Base-by-base conservation (phyloP, 2,113 vertebrate species). In the Paedocypris sp. region DNA sequence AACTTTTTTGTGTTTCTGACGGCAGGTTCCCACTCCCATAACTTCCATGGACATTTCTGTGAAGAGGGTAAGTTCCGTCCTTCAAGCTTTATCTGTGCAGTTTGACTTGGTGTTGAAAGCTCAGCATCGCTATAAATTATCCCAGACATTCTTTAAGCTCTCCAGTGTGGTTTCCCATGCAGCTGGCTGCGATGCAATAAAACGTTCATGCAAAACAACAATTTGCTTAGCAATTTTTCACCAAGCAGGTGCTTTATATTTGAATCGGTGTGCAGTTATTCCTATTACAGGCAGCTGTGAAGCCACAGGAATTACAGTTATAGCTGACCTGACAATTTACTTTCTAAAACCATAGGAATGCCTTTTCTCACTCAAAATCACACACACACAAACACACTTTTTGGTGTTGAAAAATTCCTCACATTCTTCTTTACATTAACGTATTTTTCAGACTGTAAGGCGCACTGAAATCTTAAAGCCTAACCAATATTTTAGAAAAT, bases 41-140 rank as follows among this genome's bases (percentile, higher is more conserved):
- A 94, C 84, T 0, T 88, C 89, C 33, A 83, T 98, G 91, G 90
- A 94, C 63, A 92, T 98, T 68, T 97, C 92, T 0, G 91, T 94
- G 52, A 98, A 97, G 74, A 88, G 94, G 47, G 94, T 98, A 76
- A 81, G 83, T 68, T 15, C 2, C 26, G 1, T 39, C 11, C 7
- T 19, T 2, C 13, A 12, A n/a, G 1, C 20, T 1, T n/a, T 35
- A 15, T 6, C 8, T 36, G 9, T 38, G 25, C n/a, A 25, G 25
- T 49, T 49, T 10, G 25, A 18, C 8, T 6, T 8, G 16, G n/a
- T 3, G 1, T 38, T 4, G 32, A 9, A 16, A 15, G 19, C 1
- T 53, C 23, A 11, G 32, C 20, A 38, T 12, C 32, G 11, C 12
- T 8, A 11, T 23, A 26, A 53, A 36, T 23, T 38, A 25, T 53